phyloP scores from a whole-genome alignment of 2,113 vertebrate species.

The Prionailurus viverrinus region DNA sequence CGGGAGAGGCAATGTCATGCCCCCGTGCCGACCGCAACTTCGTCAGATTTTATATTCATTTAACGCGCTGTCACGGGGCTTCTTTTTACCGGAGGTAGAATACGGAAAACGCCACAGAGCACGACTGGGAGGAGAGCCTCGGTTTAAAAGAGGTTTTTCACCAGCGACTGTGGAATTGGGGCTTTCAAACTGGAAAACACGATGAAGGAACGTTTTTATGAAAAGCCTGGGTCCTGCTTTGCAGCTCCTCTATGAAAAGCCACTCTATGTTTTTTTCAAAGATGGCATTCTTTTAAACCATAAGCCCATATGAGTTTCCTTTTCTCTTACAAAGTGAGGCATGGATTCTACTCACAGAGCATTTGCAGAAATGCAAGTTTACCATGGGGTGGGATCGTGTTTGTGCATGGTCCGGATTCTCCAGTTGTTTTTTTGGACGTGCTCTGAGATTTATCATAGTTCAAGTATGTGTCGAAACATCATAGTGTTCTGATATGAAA shows the following conservation, averaged over 20 bases:
- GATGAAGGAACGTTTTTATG: neutral
- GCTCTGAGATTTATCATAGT: neutral
- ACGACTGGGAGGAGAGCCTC: fast-evolving
- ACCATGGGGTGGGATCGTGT: neutral
- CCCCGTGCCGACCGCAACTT: neutral
- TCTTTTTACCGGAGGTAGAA: neutral
- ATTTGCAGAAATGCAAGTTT: neutral
- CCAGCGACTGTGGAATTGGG: neutral
- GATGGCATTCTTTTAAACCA: neutral
- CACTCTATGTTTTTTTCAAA: neutral
- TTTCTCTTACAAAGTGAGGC: neutral
- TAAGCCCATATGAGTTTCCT: fast-evolving
- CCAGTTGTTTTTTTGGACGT: neutral
- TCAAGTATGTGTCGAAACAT: neutral
- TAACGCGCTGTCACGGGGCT: fast-evolving
- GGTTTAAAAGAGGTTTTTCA: fast-evolving
- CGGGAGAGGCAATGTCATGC: constrained; percentile 1
- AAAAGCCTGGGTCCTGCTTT: neutral
- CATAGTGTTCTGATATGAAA: neutral
- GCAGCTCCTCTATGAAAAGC: neutral
- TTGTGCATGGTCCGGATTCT: neutral
- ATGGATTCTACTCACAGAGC: neutral
- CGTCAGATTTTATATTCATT: neutral
- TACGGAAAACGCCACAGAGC: fast-evolving
- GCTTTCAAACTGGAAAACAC: neutral